Percentiles rank a stretch among this genome's conserved stretches.
Evolutionary conservation across 2,113 vertebrate species (phyloP).

Genomic region (Grammomys surdaster): DNA sequence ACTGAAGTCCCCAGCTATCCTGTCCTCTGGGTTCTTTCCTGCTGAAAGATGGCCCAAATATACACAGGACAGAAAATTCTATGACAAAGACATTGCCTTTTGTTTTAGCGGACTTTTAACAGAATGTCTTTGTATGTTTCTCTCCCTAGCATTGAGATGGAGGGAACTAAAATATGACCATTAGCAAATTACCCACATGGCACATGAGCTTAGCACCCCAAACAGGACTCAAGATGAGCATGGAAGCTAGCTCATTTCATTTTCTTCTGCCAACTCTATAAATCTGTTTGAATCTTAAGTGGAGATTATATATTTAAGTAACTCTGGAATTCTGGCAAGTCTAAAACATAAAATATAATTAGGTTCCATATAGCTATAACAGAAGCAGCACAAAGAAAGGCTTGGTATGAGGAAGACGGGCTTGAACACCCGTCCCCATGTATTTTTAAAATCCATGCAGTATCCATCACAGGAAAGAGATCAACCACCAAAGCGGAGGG

Average conservation of each 20-base stretch:
- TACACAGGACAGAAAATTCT: neutral
- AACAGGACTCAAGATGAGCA: neutral
- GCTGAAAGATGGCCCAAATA: neutral
- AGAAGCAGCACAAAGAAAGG: constrained; percentile 41
- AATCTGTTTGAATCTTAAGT: constrained; percentile 63
- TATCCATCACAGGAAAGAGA: neutral
- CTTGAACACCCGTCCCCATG: neutral
- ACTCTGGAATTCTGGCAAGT: constrained; percentile 56
- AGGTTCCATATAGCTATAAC: constrained; percentile 15
- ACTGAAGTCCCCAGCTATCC: neutral
- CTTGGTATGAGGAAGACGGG: neutral
- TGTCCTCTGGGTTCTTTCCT: neutral
- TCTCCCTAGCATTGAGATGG: neutral
- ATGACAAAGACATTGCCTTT: neutral
- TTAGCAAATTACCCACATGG: neutral
- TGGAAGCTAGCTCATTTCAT: constrained; percentile 34
- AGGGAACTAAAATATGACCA: constrained; percentile 1
- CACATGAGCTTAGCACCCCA: neutral
- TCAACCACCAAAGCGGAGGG: neutral
- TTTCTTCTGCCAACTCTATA: constrained; percentile 60
- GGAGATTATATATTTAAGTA: constrained; percentile 63
- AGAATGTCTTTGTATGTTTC: constrained; percentile 22
- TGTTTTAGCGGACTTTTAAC: neutral
- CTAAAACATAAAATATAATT: constrained; percentile 66
- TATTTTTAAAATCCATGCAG: neutral